phyloP scores from a whole-genome alignment of 2,888 invertebrate genomes.

The Pecten maximus region DNA sequence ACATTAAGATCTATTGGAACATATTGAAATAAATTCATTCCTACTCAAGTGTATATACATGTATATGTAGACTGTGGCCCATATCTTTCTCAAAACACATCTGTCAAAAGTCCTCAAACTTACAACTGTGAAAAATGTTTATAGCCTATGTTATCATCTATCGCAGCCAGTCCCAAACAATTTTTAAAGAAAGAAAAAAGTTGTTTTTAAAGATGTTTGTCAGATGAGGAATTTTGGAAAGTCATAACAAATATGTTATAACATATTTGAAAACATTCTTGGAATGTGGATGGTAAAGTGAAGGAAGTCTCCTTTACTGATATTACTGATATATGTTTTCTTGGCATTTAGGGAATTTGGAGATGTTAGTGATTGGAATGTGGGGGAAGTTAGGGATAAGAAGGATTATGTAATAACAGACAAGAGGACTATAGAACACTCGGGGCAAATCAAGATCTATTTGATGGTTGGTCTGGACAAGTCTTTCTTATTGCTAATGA shows the following conservation, averaged over 20 bases:
- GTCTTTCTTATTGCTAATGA: not conserved
- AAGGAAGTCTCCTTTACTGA: not conserved
- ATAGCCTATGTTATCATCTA: not conserved
- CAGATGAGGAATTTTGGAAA: constrained; percentile 13
- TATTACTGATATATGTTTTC: not conserved
- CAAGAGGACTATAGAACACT: not conserved
- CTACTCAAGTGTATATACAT: not conserved
- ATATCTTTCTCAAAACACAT: not conserved
- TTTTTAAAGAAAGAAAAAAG: not conserved
- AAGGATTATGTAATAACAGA: not conserved
- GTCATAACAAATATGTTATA: not conserved
- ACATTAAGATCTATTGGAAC: not conserved
- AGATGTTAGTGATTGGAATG: not conserved
- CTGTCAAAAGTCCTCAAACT: not conserved
- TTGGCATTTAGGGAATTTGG: not conserved
- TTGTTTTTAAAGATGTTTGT: constrained; percentile 3
- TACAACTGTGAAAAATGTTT: not conserved
- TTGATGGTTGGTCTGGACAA: not conserved
- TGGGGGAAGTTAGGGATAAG: not conserved
- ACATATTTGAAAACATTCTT: not conserved
- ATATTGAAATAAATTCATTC: not conserved
- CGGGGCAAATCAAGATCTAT: not conserved
- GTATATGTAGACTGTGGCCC: not conserved
- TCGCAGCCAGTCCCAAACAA: not conserved
- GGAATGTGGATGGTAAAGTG: not conserved